Evolutionary conservation across 1,140 invertebrate genomes (phyloP), one percentile per base, ranked within the genome.

Genomic region (Cydia pomonella): DNA sequence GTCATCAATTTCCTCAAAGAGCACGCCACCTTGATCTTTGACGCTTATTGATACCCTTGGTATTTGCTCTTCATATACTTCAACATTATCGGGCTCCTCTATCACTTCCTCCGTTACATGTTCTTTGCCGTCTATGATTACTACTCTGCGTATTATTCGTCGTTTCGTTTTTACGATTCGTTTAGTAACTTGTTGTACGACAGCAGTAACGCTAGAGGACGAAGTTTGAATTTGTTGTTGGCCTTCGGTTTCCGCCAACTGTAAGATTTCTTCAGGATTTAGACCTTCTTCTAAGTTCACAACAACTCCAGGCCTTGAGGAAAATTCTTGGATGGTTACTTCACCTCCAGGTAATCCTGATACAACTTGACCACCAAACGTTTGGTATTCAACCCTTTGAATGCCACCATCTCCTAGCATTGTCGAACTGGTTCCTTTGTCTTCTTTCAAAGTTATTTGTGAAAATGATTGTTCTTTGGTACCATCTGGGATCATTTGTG

Each of bases 61-160:
- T 29, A 94, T 91, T 80, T 96, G 94, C 89, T 97, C 95, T 87
- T 97, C 96, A 50, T 94, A 95, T 4, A 97, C 93, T 92, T 97
- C 96, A 33, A 97, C 91, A 89, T 97, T 96, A 83, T 97, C 96
- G 23, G 97, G 96, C 92, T 97, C 96, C 89, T 97, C 96, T 75
- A 97, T 93, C 3, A 97, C 92, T 92, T 97, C 97, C 91, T 97
- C 97, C 10, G 95, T 96, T 0, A 97, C 94, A 80, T 96, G 95
- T 89, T 97, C 96, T 92, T 97, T 96, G 0, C 97, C 97, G 87
- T 98, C 96, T 73, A 97, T 95, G 9, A 97, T 95, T 0, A 96
- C 95, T 4, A 97, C 94, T 81, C 95, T 95, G 72, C 96, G 93
- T 53, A 97, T 96, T 63, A 96, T 96, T 81, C 95, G 95, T 66